Evolutionary conservation across 1,140 invertebrate species (phyloP).

Genomic region (Harlomillsia oculata): DNA sequence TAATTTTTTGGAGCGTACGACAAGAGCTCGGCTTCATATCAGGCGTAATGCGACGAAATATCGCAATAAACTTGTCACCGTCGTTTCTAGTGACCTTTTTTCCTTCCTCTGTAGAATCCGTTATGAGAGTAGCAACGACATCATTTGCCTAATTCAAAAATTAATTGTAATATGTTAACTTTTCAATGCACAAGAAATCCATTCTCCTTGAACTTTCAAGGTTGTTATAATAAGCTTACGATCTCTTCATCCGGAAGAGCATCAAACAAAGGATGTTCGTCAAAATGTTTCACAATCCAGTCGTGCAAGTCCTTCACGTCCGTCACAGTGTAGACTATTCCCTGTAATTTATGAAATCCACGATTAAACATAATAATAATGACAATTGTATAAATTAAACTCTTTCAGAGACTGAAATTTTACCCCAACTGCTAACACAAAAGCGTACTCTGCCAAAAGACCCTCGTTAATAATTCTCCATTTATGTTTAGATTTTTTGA

Average conservation of each 20-base stretch:
- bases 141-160: slow-evolving; percentile 56
- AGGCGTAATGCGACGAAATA: slow-evolving; percentile 80
- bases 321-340: slow-evolving; percentile 88
- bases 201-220: background rate
- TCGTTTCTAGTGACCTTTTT: slow-evolving; percentile 94
- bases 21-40: too few species aligned
- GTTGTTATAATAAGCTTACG: slow-evolving; percentile 46
- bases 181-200: slow-evolving; percentile 10
- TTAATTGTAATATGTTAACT: background rate
- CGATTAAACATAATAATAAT: slow-evolving; percentile 4
- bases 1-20: too few species aligned
- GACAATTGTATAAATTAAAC: background rate
- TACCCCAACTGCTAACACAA: slow-evolving; percentile 73
- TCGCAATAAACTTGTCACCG: slow-evolving; percentile 85
- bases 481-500: slow-evolving; percentile 98
- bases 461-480: slow-evolving; percentile 96
- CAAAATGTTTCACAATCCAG: slow-evolving; percentile 93
- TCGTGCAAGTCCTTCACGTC: slow-evolving; percentile 95
- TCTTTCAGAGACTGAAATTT: slow-evolving; percentile 33
- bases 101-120: slow-evolving; percentile 91
- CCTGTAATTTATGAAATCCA: slow-evolving; percentile 48
- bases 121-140: slow-evolving; percentile 76
- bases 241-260: slow-evolving; percentile 60
- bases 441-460: slow-evolving; percentile 92
- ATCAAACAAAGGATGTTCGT: slow-evolving; percentile 82